Evolutionary conservation across 2,888 invertebrate species (phyloP).

Genomic region (Leptinotarsa haldemani): DNA sequence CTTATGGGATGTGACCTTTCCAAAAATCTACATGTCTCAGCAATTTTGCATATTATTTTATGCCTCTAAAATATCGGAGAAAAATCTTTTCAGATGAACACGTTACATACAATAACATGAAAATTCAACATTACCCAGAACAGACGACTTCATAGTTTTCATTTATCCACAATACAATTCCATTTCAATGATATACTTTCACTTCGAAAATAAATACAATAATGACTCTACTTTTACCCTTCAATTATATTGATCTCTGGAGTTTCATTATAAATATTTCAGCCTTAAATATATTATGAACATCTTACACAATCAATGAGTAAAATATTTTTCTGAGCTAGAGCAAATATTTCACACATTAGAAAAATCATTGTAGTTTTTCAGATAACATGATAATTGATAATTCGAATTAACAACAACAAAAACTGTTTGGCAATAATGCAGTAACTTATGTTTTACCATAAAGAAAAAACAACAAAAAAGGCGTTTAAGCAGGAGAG

Average conservation of each 20-base stretch:
- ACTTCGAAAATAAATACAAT: conserved; percentile 47
- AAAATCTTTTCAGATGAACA: no score
- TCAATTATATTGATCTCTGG: conserved; percentile 39
- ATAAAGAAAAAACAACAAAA: neutral
- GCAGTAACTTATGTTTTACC: neutral
- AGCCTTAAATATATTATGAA: conserved; percentile 50
- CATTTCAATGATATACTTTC: conserved; percentile 47
- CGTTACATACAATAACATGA: no score
- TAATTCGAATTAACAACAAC: conserved; percentile 11
- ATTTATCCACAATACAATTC: conserved; percentile 36
- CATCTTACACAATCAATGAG: conserved; percentile 20
- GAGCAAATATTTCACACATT: conserved; percentile 11
- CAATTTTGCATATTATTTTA: no score
- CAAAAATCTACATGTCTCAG: no score
- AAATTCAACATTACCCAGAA: neutral
- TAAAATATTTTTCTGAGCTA: conserved; percentile 13
- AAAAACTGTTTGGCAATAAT: neutral
- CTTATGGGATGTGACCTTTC: no score
- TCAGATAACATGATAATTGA: conserved; percentile 4
- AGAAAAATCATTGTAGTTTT: conserved; percentile 2
- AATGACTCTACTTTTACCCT: conserved; percentile 35
- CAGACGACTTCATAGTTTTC: neutral
- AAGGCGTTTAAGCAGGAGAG: no score
- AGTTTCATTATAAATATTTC: conserved; percentile 49
- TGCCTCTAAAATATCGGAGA: no score